These are phyloP conservation scores for Tyto alba DNA, from an alignment of 2,113 vertebrate genomes.

Conservation along the genomic window DNA sequence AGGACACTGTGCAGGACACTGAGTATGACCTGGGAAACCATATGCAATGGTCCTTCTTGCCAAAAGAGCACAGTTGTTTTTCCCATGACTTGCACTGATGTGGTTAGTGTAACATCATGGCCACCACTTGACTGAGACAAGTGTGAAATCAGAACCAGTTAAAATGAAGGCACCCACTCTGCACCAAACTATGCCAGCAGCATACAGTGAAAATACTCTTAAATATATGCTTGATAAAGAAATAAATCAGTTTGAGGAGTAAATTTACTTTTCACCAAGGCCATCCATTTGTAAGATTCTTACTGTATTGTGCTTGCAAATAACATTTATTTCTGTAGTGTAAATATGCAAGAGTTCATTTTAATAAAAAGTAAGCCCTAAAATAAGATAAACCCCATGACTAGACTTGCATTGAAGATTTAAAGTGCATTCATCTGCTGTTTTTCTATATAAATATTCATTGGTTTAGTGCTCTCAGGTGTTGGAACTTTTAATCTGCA, in stretches of 20 bases:
- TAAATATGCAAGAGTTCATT: slow-evolving; percentile 84
- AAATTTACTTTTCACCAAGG: slow-evolving; percentile 60
- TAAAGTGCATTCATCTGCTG: slow-evolving; percentile 81
- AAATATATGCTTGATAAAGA: slow-evolving; percentile 45
- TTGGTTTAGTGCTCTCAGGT: slow-evolving; percentile 80
- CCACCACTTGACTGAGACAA: rapidly evolving
- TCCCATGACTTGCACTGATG: background rate
- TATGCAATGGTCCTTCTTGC: background rate
- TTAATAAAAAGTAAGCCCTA: slow-evolving; percentile 82
- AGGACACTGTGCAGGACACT: background rate
- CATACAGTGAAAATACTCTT: slow-evolving; percentile 27
- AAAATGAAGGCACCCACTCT: background rate
- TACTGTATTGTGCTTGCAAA: slow-evolving; percentile 76
- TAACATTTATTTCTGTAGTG: slow-evolving; percentile 80
- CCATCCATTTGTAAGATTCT: slow-evolving; percentile 64
- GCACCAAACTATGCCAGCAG: background rate
- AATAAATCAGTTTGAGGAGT: slow-evolving; percentile 49
- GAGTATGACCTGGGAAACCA: background rate
- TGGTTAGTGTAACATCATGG: rapidly evolving
- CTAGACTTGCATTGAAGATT: slow-evolving; percentile 82
- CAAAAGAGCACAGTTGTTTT: background rate
- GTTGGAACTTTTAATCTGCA: slow-evolving; percentile 84
- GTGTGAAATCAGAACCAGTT: background rate
- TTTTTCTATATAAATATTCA: slow-evolving; percentile 84
- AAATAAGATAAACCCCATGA: slow-evolving; percentile 85